Base-by-base conservation (phyloP, 2,113 vertebrate genomes). In the Neomonachus schauinslandi region DNA sequence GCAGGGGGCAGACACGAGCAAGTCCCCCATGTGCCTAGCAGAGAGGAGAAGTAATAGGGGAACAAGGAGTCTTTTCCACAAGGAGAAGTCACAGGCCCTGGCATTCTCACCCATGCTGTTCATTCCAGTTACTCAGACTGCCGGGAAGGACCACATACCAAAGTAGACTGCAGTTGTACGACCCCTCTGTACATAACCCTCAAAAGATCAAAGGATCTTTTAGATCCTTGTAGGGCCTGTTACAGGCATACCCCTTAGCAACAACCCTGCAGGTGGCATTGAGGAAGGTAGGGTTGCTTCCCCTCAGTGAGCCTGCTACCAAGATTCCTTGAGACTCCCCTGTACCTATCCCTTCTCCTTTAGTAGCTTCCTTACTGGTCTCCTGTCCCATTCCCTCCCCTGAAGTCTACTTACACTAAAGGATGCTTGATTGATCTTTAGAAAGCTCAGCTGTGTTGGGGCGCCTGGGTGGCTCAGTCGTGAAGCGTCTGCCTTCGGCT, bases 61-160 rank as follows among this genome's bases (percentile, higher is more conserved):
- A 33, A 46, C 13, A 4, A 21, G 49, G 31, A 16, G 81, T 55
- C 33, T 57, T 57, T 61, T 42, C 16, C 4, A 18, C 42, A 49
- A 80, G 61, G 59, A 39, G 18, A 79, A 57, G 49, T 55, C 51
- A 19, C 6, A 31, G 24, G 18, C 5, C 2, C 31, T 51, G 22
- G 28, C 31, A 0, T 76, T 7, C 49, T 22, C 16, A 18, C 33
- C 4, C 1, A 2, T 0, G 1, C 51, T 16, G 39, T 63, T 42
- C 67, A 77, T 13, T 31, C 7, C 33, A 39, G 7, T 33, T 46
- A 31, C 65, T 96, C 57, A 31, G 26, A 14, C 63, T 14, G 22
- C 42, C 0, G 26, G 8, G 18, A 22, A 42, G 61, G 46, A 63
- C 55, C 2, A 1, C 8, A 0, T 49, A 16, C 21, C 71, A 28